Evolutionary conservation across 2,797 vertebrate genomes (phyloP).

Genomic region (Tiaroga cobitis): DNA sequence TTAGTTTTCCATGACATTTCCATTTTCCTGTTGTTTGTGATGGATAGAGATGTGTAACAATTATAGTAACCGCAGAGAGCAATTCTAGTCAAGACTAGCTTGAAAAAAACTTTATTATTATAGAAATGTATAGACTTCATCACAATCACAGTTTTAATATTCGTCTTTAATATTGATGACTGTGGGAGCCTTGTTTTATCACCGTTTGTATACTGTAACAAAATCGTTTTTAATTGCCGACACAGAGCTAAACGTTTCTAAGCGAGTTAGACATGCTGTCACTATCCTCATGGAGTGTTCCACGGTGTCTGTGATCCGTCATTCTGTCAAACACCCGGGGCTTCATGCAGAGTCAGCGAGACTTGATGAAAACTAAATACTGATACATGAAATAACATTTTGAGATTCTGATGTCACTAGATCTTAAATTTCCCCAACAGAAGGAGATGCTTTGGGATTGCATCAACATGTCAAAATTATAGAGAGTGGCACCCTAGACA

Average conservation of each 20-base stretch:
- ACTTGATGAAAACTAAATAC: constrained; percentile 35
- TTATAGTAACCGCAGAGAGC: background rate
- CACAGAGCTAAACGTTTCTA: background rate
- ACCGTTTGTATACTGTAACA: background rate
- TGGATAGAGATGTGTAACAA: background rate
- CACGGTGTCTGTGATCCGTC: constrained; percentile 17
- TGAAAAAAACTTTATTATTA: background rate
- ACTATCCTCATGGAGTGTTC: constrained; percentile 20
- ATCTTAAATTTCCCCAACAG: background rate
- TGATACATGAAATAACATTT: constrained; percentile 36
- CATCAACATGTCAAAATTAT: constrained; percentile 24
- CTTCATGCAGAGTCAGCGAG: background rate
- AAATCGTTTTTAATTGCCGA: background rate
- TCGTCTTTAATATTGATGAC: background rate
- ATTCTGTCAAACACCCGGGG: constrained; percentile 15
- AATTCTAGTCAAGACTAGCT: background rate
- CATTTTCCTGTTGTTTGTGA: constrained; percentile 3
- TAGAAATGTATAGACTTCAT: background rate
- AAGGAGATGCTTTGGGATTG: constrained; percentile 16
- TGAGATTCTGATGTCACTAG: constrained; percentile 26
- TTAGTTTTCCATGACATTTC: background rate
- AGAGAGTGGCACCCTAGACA: background rate
- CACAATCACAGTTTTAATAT: constrained; percentile 9
- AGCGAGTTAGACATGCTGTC: constrained; percentile 37
- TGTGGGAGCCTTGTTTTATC: background rate